Base-by-base conservation (phyloP, 1,140 invertebrate genomes). In the Drosophila guanche region DNA sequence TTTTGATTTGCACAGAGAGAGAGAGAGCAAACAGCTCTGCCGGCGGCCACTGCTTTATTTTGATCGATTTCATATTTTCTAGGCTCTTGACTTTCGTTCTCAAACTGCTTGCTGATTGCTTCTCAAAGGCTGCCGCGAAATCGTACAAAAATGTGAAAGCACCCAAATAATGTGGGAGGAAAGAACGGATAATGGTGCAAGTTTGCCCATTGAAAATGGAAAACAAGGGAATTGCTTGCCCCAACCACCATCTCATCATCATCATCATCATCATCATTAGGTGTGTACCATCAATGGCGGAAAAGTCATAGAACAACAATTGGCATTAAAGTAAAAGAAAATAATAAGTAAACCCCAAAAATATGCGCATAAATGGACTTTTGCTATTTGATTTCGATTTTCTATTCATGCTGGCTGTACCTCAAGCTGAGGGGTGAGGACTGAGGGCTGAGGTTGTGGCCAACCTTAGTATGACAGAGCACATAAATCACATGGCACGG, bases 281-380 rank as follows among this genome's bases (percentile, higher is more conserved):
- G 16, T 20, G 16, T 20, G 16, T 20, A 58, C 53, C 60, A 59
- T 54, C 47, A 65, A 52, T 63, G 43, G 20, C 25, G 27, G 16
- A 22, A 29, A 56, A 53, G 42, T 52, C 47, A 33, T 12, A 37
- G 16, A 58, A 47, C 50, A 59, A 53, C 62, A 54, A 52, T 42
- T 37, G 69, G 69, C 48, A 48, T 41, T 25, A 58, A 67, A 68
- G 72, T 54, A 53, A 79, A 79, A 61, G 41, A 50, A 79, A 79
- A 72, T 80, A 68, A 86, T 60, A 62, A 62, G 55, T 68, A 65
- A 61, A 76, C 68, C 61, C 70, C 52, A 76, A 79, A 78, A 76
- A 80, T 85, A 85, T 85, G 80, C 76, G 80, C 80, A 85, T 86
- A 86, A 85, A 85, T 80, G 76, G 62, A 59, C 72, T 54, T 51